Conservation (phyloP, 2,888 invertebrate species). For the Papilio protenor region DNA sequence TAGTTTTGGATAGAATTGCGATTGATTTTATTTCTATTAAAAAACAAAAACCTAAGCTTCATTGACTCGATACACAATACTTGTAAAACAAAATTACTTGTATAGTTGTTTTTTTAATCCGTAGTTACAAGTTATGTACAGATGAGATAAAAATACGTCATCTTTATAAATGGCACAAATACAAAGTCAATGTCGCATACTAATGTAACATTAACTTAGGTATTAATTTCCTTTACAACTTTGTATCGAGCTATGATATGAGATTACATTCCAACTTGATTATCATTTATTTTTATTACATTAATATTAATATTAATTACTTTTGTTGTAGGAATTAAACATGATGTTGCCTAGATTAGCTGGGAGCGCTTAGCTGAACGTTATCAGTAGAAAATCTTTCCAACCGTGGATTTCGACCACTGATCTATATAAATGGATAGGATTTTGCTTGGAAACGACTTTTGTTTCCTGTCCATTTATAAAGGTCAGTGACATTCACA, state of each 20-base stretch:
- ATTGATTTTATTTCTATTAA: background rate
- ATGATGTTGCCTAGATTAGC: too few species aligned
- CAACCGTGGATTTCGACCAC: too few species aligned
- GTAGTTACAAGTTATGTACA: background rate
- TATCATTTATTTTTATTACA: background rate
- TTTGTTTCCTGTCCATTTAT: too few species aligned
- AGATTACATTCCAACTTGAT: conserved; percentile 10
- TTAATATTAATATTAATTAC: too few species aligned
- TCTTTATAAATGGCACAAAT: conserved; percentile 22
- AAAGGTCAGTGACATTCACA: too few species aligned
- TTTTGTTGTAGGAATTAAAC: too few species aligned
- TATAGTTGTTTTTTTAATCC: background rate
- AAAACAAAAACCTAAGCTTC: background rate
- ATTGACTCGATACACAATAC: background rate
- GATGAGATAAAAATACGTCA: conserved; percentile 26
- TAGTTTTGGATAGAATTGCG: too few species aligned
- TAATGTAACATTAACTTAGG: conserved; percentile 31
- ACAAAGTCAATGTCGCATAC: conserved; percentile 34
- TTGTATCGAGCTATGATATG: background rate
- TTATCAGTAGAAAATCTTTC: too few species aligned
- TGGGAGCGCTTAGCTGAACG: too few species aligned
- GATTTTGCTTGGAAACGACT: too few species aligned
- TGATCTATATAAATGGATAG: too few species aligned
- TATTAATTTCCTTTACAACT: conserved; percentile 9
- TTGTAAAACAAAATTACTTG: background rate